phyloP scores from a whole-genome alignment of 2,888 invertebrate genomes.

The Tachystola acroxantha region DNA sequence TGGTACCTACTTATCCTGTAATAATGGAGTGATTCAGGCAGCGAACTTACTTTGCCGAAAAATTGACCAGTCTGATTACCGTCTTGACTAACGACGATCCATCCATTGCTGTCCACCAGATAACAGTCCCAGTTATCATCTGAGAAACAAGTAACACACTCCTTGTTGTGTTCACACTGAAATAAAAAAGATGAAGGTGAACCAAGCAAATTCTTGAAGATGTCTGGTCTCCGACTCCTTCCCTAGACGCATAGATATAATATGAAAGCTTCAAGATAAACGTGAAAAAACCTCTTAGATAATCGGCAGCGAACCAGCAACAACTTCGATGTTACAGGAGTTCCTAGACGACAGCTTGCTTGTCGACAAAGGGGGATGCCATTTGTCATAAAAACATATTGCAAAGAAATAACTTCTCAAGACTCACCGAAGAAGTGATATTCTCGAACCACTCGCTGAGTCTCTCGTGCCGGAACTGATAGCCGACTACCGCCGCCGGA shows the following conservation, averaged over 20 bases:
- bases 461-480: conserved; percentile 89
- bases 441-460: conserved; percentile 88
- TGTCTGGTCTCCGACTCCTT: background rate
- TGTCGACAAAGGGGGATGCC: too few species aligned
- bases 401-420: background rate
- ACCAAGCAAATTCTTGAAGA: too few species aligned
- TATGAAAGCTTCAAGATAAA: too few species aligned
- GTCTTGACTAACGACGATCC: conserved; percentile 87
- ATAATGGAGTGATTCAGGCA: too few species aligned
- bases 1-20: too few species aligned
- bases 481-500: conserved; percentile 84
- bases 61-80: conserved; percentile 87
- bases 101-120: conserved; percentile 93
- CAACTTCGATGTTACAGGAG: too few species aligned
- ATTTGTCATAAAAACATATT: too few species aligned
- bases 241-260: too few species aligned
- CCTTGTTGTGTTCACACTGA: conserved; percentile 69
- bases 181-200: too few species aligned
- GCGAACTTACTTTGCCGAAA: conserved; percentile 86
- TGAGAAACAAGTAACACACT: conserved; percentile 69
- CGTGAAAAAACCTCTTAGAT: too few species aligned
- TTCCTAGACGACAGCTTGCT: too few species aligned
- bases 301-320: too few species aligned
- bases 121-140: conserved; percentile 83
- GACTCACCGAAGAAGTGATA: conserved; percentile 84